Evolutionary conservation across 2,888 invertebrate genomes (phyloP), one percentile per base, ranked within the genome.

Genomic region (Nomada ferruginata): DNA sequence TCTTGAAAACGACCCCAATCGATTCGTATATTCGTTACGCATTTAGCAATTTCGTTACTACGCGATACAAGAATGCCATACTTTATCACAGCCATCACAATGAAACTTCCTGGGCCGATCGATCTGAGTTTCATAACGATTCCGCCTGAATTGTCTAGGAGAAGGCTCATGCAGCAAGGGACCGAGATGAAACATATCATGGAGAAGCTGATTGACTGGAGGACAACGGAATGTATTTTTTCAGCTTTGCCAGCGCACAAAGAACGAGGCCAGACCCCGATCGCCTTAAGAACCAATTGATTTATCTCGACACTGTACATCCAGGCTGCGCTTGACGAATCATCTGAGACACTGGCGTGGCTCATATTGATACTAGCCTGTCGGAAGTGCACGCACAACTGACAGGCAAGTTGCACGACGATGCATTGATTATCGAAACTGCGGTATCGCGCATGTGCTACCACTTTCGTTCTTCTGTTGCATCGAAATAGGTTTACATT

Each of bases 201-300:
- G 69, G 89, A 90, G 18, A 42, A 20, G 36, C 88, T 87, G 64
- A 79, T 52, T 0, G 75, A 47, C 1, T 59, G 20, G 18, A 88
- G 69, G 2, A 78, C 18, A 7, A 84, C 20, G 7, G 80, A 79
- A 18, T 15, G 20, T 2, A 84, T 23, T 26, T 82, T 87, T 10
- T 83, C 88, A 9, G 13, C 2, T 0, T 42, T 76, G 1, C 53
- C 63, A 9, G 61, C 9, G 42, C 71, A 82, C 2, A 85, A 26
- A 4, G 76, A 44, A 0, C 72, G 13, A 0, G 92, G 92, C 92
- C 92, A 92, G 42, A 85, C 82, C 1, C 92, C 92, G n/a, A 92
- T 83, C 0, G 90, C 78, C 15, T 85, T 87, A 0, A 92, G 66
- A 9, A 92, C 82, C 86, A 89, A 91, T 11, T 90, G 91, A 53